These are phyloP conservation scores for Tachysurus vachellii DNA, from an alignment of 2,113 vertebrate species.

Conservation along the genomic window DNA sequence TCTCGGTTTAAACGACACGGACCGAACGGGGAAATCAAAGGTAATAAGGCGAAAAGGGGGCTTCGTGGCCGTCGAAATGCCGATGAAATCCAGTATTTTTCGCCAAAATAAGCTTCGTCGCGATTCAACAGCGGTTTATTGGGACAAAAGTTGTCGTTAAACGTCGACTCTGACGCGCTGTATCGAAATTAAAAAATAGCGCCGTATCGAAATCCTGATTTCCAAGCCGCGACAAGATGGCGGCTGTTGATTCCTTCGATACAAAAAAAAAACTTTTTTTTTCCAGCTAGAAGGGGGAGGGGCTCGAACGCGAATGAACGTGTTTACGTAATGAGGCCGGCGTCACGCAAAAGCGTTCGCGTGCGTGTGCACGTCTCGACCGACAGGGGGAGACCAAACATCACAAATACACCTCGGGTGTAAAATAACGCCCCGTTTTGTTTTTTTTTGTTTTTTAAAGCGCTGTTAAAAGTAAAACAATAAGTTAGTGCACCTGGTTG, in stretches of 20 bases:
- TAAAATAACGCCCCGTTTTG: no score
- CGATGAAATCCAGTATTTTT: constrained; percentile 67
- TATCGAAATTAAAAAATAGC: constrained; percentile 68
- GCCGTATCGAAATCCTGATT: constrained; percentile 83
- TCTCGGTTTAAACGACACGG: constrained; percentile 67
- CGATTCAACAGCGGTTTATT: constrained; percentile 61
- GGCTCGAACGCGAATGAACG: constrained; percentile 80
- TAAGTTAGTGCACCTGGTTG: no score
- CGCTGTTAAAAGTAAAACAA: no score
- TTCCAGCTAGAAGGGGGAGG: constrained; percentile 84
- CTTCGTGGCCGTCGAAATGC: constrained; percentile 70
- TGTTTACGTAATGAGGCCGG: constrained; percentile 69
- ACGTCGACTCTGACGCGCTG: constrained; percentile 68
- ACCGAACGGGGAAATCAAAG: constrained; percentile 76
- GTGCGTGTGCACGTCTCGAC: neutral
- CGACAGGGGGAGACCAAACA: constrained; percentile 39
- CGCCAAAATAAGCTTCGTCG: constrained; percentile 65
- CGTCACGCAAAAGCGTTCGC: constrained; percentile 31
- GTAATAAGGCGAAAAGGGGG: constrained; percentile 61
- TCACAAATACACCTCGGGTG: neutral
- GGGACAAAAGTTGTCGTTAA: constrained; percentile 66
- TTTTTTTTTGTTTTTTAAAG: no score
- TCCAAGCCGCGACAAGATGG: constrained; percentile 93
- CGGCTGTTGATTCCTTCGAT: constrained; percentile 95
- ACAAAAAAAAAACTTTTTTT: constrained; percentile 90